Evolutionary conservation across 2,888 invertebrate species (phyloP).

Genomic region (Agriopis aurantiaria): DNA sequence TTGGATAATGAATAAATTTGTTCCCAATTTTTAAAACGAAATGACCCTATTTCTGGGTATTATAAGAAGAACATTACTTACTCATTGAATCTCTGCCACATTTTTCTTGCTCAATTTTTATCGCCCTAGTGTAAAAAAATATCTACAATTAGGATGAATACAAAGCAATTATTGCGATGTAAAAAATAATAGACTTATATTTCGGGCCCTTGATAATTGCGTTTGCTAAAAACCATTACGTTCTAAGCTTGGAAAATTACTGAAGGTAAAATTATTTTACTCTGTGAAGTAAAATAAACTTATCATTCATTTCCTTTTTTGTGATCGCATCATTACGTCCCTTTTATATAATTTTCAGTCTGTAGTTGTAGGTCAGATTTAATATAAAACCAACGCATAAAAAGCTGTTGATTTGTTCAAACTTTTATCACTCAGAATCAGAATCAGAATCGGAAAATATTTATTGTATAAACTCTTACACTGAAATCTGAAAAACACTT

Average conservation of each 20-base stretch:
- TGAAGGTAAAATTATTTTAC: conserved; percentile 12
- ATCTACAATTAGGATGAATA: neutral
- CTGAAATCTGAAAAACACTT: no score
- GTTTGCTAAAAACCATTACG: conserved; percentile 8
- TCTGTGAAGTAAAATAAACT: conserved; percentile 21
- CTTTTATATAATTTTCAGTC: conserved; percentile 18
- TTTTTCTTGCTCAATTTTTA: no score
- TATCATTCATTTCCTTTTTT: conserved; percentile 8
- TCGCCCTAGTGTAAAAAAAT: no score
- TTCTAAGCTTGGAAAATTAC: conserved; percentile 11
- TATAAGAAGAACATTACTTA: no score
- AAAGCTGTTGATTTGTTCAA: neutral
- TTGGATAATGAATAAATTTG: no score
- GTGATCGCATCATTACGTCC: conserved; percentile 16
- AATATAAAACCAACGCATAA: conserved; percentile 3
- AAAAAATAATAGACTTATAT: neutral
- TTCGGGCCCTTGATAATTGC: neutral
- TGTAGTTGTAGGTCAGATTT: conserved; percentile 1
- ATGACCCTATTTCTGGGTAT: no score
- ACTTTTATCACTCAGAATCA: neutral
- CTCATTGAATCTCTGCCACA: no score
- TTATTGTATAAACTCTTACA: no score
- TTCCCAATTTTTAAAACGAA: no score
- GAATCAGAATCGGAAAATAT: no score
- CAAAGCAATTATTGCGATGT: neutral